Evolutionary conservation across 2,797 vertebrate genomes (phyloP), one percentile per base, ranked within the genome.

Genomic region (Rhynchonycteris naso): DNA sequence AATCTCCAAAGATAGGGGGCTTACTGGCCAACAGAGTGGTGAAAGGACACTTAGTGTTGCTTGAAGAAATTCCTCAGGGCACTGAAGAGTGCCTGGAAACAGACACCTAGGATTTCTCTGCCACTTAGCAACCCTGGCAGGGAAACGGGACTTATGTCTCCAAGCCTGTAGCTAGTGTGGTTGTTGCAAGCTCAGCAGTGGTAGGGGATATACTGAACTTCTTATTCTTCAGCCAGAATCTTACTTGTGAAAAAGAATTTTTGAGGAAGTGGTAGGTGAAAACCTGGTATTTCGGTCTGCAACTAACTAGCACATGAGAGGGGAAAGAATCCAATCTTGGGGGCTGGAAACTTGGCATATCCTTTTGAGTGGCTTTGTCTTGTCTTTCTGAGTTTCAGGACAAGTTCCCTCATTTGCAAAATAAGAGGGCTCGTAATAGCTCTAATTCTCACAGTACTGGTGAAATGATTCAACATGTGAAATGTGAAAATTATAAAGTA

Each of bases 11-110:
- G 95, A 97, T 96, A 97, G 81, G 81, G 94, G 90, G 83, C 76
- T 96, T 88, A 95, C 61, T 1, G 6, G 76, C 50, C 92, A 96
- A 95, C 79, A 26, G 97, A 95, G 95, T 95, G 97, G 59, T 98
- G 97, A 98, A 98, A 98, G 95, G 88, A 88, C 90, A 97, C 97
- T 97, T 96, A 85, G 97, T 97, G 95, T 92, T 59, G 95, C 95
- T 97, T 95, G 86, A 96, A 96, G 88, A 74, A 85, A 96, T 97
- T 94, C 88, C 91, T 85, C 83, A 81, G 90, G 86, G 69, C 69
- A 22, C 85, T 18, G 35, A 93, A 47, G 76, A 79, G 85, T 69
- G 78, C 92, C 85, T 94, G 80, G 96, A 92, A 96, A 93, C 81
- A 88, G 84, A 94, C 63, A 80, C 54, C 63, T 52, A n/a, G 85